phyloP scores from a whole-genome alignment of 1,140 invertebrate species.

The Brachionus calyciflorus region DNA sequence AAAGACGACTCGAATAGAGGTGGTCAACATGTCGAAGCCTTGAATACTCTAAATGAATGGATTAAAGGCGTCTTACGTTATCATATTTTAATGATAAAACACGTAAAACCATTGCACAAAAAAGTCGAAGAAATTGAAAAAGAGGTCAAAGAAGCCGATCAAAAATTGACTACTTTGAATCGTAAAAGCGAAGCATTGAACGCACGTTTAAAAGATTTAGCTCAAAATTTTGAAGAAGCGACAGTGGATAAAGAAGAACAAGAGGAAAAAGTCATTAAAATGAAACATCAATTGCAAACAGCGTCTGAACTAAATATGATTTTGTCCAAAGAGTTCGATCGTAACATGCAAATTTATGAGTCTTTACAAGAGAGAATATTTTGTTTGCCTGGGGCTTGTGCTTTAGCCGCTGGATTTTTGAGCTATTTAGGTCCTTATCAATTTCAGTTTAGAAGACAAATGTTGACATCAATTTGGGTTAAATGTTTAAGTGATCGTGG shows the following conservation, averaged over 20 bases:
- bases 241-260: slow-evolving; percentile 61
- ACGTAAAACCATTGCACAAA: slow-evolving; percentile 59
- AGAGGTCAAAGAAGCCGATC: slow-evolving; percentile 58
- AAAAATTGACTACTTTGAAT: slow-evolving; percentile 57
- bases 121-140: slow-evolving; percentile 59
- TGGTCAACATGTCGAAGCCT: background rate
- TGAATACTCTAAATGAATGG: slow-evolving; percentile 50
- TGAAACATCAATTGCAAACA: slow-evolving; percentile 58
- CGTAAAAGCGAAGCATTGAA: slow-evolving; percentile 56
- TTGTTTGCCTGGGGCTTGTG: slow-evolving; percentile 55
- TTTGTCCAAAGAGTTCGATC: slow-evolving; percentile 54
- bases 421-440: slow-evolving; percentile 59
- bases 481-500: slow-evolving; percentile 58
- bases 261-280: slow-evolving; percentile 57
- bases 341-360: slow-evolving; percentile 57
- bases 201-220: slow-evolving; percentile 56
- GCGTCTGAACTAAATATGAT: slow-evolving; percentile 59
- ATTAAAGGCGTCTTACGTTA: slow-evolving; percentile 57
- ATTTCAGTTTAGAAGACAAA: slow-evolving; percentile 55
- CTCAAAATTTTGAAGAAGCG: slow-evolving; percentile 59
- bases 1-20: background rate
- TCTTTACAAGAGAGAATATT: slow-evolving; percentile 52
- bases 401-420: slow-evolving; percentile 56
- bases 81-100: slow-evolving; percentile 58
- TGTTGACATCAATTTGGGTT: slow-evolving; percentile 59